Conservation (phyloP, 2,797 vertebrate species). For the Halcyon badia region DNA sequence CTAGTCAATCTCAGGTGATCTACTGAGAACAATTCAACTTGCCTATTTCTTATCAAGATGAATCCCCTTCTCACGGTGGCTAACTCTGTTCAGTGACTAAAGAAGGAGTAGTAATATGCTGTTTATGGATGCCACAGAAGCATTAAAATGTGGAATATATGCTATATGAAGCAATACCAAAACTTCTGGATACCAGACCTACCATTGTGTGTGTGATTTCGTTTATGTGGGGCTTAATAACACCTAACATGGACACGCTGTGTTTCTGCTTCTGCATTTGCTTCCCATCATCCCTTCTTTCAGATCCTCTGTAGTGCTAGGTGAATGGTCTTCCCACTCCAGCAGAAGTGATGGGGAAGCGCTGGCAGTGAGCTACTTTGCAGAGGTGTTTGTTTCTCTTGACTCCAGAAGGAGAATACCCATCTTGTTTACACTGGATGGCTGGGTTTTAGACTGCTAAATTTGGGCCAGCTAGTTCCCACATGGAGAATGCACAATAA, state of each 20-base stretch:
- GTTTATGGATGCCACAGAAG: neutral
- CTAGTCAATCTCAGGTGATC: neutral
- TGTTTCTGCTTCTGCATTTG: neutral
- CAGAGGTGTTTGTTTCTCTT: neutral
- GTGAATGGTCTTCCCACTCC: neutral
- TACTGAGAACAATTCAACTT: neutral
- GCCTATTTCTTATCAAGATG: neutral
- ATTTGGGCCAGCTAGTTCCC: neutral
- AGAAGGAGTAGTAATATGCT: neutral
- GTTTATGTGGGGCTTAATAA: neutral
- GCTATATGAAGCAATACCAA: neutral
- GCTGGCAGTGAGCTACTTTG: neutral
- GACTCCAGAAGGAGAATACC: neutral
- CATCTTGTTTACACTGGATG: neutral
- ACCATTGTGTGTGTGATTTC: neutral
- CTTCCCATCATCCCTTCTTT: neutral
- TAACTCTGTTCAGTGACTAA: neutral
- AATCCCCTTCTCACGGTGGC: neutral
- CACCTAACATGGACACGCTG: rapidly evolving
- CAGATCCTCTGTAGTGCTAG: neutral
- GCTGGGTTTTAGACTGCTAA: neutral
- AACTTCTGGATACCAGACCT: neutral
- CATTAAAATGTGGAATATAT: neutral
- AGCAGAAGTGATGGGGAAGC: neutral
- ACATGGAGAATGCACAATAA: neutral